A percentile compares a stretch with the other conserved stretches of the same genome.
Conservation (phyloP, 2,113 vertebrate genomes). For the Myotis lucifugus region DNA sequence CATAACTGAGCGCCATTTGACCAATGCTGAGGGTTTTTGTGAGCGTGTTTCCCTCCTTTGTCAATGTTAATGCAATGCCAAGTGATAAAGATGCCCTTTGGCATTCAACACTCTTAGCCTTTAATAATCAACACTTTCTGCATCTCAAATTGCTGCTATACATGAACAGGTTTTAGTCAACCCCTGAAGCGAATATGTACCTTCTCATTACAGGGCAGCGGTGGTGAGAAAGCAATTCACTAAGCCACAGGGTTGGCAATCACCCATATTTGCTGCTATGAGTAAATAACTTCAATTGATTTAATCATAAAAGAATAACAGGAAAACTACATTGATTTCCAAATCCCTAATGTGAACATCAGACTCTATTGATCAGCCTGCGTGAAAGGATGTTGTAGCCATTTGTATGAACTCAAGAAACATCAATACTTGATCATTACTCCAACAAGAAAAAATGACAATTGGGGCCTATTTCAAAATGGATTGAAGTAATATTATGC, state of each 20-base stretch:
- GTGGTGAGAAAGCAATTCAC: conserved; percentile 85
- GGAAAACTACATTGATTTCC: conserved; percentile 89
- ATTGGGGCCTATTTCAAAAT: conserved; percentile 84
- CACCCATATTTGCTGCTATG: conserved; percentile 88
- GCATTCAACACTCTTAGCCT: conserved; percentile 82
- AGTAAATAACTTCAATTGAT: conserved; percentile 91
- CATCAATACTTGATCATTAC: conserved; percentile 88
- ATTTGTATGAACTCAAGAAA: conserved; percentile 86
- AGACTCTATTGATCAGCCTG: conserved; percentile 86
- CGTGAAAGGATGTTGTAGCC: conserved; percentile 82
- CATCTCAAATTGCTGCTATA: conserved; percentile 86
- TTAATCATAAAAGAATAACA: conserved; percentile 92
- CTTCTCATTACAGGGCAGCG: conserved; percentile 86
- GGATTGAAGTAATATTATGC: conserved; percentile 81
- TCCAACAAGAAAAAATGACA: conserved; percentile 84
- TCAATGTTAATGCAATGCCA: conserved; percentile 85
- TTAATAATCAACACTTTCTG: conserved; percentile 87
- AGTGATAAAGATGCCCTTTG: conserved; percentile 85
- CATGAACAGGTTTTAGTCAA: conserved; percentile 85
- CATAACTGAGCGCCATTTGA: conserved; percentile 68
- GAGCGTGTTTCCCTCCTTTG: conserved; percentile 79
- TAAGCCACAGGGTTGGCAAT: conserved; percentile 83
- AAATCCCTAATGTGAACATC: conserved; percentile 89
- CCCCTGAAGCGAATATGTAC: conserved; percentile 83
- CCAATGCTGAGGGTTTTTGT: conserved; percentile 72